Percentiles rank a stretch among this genome's conserved stretches.
phyloP scores from a whole-genome alignment of 2,113 vertebrate species.

The Panthera tigris region DNA sequence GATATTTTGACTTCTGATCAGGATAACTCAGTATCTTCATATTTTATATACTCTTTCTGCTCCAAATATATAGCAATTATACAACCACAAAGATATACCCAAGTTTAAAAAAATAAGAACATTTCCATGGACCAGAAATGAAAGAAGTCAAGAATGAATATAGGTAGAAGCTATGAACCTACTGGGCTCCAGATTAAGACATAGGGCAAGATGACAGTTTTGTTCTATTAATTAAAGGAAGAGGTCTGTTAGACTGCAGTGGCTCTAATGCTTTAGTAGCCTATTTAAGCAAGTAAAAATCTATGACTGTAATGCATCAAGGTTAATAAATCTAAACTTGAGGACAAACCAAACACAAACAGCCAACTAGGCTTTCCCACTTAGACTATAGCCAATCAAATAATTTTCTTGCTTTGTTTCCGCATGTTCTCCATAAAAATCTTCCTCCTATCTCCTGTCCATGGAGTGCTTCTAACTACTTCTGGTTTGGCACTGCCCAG shows the following conservation, averaged over 20 bases:
- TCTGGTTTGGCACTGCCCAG: not conserved
- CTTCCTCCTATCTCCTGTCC: not conserved
- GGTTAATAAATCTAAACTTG: not conserved
- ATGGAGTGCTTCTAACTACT: not conserved
- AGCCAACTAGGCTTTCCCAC: not conserved
- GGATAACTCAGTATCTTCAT: not conserved
- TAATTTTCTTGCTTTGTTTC: not conserved
- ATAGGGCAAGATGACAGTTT: not conserved
- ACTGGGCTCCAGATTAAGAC: not conserved
- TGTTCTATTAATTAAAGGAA: not conserved
- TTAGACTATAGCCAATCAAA: not conserved
- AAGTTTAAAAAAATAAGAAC: not conserved
- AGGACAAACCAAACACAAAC: not conserved
- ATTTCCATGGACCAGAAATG: not conserved
- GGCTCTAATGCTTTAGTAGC: not conserved
- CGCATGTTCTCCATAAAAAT: not conserved
- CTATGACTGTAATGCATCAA: not conserved
- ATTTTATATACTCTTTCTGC: not conserved
- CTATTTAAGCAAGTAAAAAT: not conserved
- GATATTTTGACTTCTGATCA: not conserved
- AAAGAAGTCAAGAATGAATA: not conserved
- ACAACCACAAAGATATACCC: not conserved
- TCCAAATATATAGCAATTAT: not conserved
- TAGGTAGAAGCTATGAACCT: not conserved
- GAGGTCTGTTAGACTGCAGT: not conserved